These are phyloP conservation scores for Cyclargus thomasi DNA, from an alignment of 1,140 invertebrate genomes.

Conservation along the genomic window DNA sequence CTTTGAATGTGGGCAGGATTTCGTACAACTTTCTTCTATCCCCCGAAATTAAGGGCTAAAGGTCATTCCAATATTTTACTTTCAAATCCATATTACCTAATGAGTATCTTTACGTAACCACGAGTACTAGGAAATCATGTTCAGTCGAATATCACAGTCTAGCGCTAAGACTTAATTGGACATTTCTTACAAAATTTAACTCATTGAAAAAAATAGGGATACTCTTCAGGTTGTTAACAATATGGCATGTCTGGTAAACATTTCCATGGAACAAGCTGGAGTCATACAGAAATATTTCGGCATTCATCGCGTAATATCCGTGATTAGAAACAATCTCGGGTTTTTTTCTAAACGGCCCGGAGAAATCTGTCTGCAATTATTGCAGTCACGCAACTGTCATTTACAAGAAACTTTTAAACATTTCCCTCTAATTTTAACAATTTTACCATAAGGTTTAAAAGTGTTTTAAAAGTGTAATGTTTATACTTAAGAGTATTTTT, in stretches of 20 bases:
- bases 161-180: too few relatives aligned
- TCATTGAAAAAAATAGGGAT: too few relatives aligned
- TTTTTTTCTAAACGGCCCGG: conserved; percentile 45
- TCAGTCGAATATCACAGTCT: too few relatives aligned
- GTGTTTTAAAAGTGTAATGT: not conserved
- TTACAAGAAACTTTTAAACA: conserved; percentile 26
- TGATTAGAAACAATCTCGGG: conserved; percentile 62
- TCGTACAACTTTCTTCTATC: not conserved
- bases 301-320: conserved; percentile 49
- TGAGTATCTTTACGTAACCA: too few relatives aligned
- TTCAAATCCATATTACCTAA: not conserved
- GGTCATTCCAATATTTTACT: conserved; percentile 10
- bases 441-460: not conserved
- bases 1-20: conserved; percentile 4
- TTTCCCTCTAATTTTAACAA: conserved; percentile 9
- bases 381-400: conserved; percentile 53
- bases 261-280: conserved; percentile 45
- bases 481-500: too few relatives aligned
- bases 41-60: not conserved
- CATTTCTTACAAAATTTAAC: too few relatives aligned
- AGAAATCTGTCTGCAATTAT: conserved; percentile 55
- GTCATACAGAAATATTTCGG: conserved; percentile 45
- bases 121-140: too few relatives aligned
- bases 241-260: conserved; percentile 46
- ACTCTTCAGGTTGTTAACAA: conserved; percentile 10